These are phyloP conservation scores for Bilobella aurantiaca DNA, from an alignment of 1,140 invertebrate genomes.

Conservation along the genomic window DNA sequence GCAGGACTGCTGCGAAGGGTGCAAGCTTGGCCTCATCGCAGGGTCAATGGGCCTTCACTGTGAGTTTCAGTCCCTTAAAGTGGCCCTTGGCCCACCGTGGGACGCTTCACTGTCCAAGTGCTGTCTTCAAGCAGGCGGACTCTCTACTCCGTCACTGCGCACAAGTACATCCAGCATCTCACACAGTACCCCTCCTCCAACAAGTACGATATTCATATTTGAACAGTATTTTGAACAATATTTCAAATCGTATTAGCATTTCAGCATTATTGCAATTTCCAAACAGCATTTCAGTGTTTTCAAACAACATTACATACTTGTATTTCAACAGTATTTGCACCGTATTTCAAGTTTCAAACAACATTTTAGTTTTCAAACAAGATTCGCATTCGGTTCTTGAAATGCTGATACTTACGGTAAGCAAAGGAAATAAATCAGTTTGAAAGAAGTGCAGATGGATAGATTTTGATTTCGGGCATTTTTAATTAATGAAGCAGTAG, in stretches of 20 bases:
- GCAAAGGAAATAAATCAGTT: no score
- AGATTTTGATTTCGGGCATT: no score
- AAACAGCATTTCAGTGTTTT: no score
- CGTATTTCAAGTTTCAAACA: no score
- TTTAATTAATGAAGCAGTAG: no score
- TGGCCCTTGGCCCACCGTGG: constrained; percentile 46
- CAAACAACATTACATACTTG: no score
- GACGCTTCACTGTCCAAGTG: constrained; percentile 47
- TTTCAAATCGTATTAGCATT: neutral
- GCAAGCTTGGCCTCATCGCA: constrained; percentile 45
- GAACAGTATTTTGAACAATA: neutral
- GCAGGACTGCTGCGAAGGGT: constrained; percentile 49
- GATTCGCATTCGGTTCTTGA: no score
- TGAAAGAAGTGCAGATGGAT: no score
- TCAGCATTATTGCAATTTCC: neutral
- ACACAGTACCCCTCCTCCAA: neutral
- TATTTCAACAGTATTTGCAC: no score
- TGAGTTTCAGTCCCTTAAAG: constrained; percentile 39
- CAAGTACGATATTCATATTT: neutral
- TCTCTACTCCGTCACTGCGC: no score
- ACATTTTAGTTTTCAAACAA: no score
- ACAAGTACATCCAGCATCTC: neutral
- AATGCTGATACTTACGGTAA: no score
- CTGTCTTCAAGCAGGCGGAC: constrained; percentile 41
- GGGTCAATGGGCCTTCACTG: constrained; percentile 45